These are phyloP conservation scores for Sebastes glaucus DNA, from an alignment of 2,797 vertebrate genomes.

Conservation along the genomic window DNA sequence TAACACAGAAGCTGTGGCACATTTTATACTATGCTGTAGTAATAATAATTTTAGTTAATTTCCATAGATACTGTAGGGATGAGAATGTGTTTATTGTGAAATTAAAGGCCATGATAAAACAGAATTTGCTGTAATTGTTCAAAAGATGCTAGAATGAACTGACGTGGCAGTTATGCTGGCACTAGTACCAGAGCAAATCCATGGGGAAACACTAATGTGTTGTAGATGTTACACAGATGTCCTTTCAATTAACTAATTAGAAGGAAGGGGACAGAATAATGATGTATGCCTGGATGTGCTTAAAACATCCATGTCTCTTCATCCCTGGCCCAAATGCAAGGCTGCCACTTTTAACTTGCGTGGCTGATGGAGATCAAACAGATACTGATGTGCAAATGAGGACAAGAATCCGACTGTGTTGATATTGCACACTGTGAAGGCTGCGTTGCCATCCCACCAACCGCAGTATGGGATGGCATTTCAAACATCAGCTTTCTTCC, in stretches of 20 bases:
- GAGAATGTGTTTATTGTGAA: not conserved
- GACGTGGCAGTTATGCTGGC: not conserved
- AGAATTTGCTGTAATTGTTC: conserved; percentile 36
- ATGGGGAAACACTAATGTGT: conserved; percentile 58
- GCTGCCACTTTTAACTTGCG: conserved; percentile 65
- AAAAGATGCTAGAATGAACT: conserved; percentile 41
- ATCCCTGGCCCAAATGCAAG: conserved; percentile 46
- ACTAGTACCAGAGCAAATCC: conserved; percentile 29
- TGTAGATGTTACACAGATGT: conserved; percentile 75
- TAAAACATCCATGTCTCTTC: conserved; percentile 54
- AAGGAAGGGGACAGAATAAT: conserved; percentile 57
- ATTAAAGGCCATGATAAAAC: conserved; percentile 20
- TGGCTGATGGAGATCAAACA: conserved; percentile 71
- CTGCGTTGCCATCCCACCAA: conserved; percentile 5
- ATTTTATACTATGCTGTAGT: not conserved
- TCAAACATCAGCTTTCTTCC: conserved; percentile 36
- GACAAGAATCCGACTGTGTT: conserved; percentile 50
- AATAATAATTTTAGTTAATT: not conserved
- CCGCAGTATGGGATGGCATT: conserved; percentile 30
- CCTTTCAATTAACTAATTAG: conserved; percentile 76
- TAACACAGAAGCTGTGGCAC: not conserved
- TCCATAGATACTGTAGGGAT: not conserved
- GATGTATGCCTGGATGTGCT: conserved; percentile 56
- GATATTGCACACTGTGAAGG: conserved; percentile 13
- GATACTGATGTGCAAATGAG: conserved; percentile 71